Percentiles rank a stretch among this genome's conserved stretches.
Evolutionary conservation across 2,797 vertebrate genomes (phyloP).

Genomic region (Alcedo atthis): DNA sequence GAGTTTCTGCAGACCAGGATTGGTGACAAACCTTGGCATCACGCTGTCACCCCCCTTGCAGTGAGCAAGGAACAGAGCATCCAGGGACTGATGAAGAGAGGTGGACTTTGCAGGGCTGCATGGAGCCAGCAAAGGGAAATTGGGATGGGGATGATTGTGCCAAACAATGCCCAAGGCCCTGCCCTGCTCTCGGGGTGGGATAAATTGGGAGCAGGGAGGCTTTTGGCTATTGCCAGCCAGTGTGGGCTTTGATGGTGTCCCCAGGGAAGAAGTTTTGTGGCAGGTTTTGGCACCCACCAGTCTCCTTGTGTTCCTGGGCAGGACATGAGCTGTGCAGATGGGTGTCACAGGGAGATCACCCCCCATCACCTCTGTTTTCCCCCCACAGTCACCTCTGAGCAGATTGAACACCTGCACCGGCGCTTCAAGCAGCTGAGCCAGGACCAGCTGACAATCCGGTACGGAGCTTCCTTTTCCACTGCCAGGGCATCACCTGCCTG

Average conservation of each 20-base stretch:
- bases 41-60: no score
- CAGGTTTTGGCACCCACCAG: background rate
- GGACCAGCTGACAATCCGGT: conserved; percentile 89
- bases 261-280: fast-evolving
- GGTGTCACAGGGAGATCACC: background rate
- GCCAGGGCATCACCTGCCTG: fast-evolving
- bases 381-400: conserved; percentile 87
- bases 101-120: background rate
- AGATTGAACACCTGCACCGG: conserved; percentile 88
- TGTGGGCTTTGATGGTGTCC: background rate
- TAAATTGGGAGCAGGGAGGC: fast-evolving
- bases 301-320: background rate
- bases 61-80: background rate
- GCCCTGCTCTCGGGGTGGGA: background rate
- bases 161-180: background rate
- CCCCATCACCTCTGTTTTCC: background rate
- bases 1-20: fast-evolving
- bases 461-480: background rate
- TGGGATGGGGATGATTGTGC: fast-evolving
- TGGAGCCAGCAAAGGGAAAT: fast-evolving
- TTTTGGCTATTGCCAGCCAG: fast-evolving
- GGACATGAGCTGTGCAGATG: fast-evolving
- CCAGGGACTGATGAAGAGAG: fast-evolving
- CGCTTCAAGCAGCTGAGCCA: conserved; percentile 89
- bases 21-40: background rate